Evolutionary conservation across 1,140 invertebrate species (phyloP).

Genomic region (Liolophura sinensis): DNA sequence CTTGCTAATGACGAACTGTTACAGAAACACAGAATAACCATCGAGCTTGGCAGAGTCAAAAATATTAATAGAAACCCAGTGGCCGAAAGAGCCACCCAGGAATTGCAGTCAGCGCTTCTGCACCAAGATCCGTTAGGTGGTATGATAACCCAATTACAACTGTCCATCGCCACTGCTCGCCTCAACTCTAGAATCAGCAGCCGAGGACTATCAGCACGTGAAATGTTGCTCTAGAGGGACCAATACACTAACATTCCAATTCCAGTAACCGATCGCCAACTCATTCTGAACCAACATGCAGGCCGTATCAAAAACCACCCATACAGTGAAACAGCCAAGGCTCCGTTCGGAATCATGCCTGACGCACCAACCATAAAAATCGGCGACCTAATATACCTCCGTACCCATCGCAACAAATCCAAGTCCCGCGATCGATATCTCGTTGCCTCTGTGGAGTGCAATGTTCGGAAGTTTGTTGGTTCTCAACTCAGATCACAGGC

Average conservation of each 20-base stretch:
- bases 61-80: slow-evolving; percentile 27
- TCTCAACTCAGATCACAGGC: slow-evolving; percentile 13
- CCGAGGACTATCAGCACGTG: slow-evolving; percentile 13
- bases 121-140: slow-evolving; percentile 5
- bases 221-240: slow-evolving; percentile 17
- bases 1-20: slow-evolving; percentile 17
- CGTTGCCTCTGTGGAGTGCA: slow-evolving; percentile 16
- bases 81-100: slow-evolving; percentile 21
- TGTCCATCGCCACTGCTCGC: slow-evolving; percentile 12
- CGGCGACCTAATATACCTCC: slow-evolving; percentile 28
- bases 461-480: slow-evolving; percentile 17
- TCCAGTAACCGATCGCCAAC: slow-evolving; percentile 10
- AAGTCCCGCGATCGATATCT: slow-evolving; percentile 21
- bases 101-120: slow-evolving; percentile 11
- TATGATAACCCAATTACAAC: slow-evolving; percentile 1
- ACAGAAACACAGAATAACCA: too few relatives aligned
- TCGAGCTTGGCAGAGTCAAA: slow-evolving; percentile 13
- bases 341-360: too few relatives aligned
- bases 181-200: too few relatives aligned
- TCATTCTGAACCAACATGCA: too few relatives aligned
- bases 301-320: too few relatives aligned
- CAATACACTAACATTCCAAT: slow-evolving; percentile 17
- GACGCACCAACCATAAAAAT: too few relatives aligned
- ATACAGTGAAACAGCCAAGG: too few relatives aligned
- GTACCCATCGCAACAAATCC: slow-evolving; percentile 18